Evolutionary conservation across 2,113 vertebrate genomes (phyloP).

Genomic region (Cyanoramphus novaezelandiae): DNA sequence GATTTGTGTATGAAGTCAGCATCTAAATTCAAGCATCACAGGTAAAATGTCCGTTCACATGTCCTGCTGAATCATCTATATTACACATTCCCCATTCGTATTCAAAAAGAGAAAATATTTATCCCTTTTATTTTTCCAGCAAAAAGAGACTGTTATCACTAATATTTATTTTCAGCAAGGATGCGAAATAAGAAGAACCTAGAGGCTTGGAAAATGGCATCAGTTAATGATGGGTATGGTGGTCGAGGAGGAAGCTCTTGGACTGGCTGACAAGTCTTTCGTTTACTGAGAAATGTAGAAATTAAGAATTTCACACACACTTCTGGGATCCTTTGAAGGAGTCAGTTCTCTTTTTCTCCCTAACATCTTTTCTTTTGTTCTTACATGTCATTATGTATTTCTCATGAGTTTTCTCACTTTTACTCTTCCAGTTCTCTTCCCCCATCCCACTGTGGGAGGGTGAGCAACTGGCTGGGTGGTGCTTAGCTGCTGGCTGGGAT

Average conservation of each 20-base stretch:
- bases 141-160: not conserved
- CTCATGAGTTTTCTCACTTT: not conserved
- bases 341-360: not conserved
- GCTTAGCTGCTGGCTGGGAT: not conserved
- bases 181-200: not conserved
- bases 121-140: not conserved
- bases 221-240: not conserved
- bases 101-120: not conserved
- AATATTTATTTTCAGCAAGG: not conserved
- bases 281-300: not conserved
- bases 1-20: accelerated
- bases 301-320: not conserved
- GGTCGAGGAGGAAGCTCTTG: not conserved
- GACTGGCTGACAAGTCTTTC: not conserved
- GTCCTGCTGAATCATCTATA: not conserved
- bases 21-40: not conserved
- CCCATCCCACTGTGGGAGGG: too few species aligned
- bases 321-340: not conserved
- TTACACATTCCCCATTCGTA: not conserved
- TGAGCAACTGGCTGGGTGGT: not conserved
- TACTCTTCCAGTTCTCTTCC: not conserved
- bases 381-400: not conserved
- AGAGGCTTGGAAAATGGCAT: not conserved
- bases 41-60: not conserved
- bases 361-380: not conserved